These are phyloP conservation scores for Ellobius talpinus DNA, from an alignment of 2,113 vertebrate genomes.

Conservation along the genomic window DNA sequence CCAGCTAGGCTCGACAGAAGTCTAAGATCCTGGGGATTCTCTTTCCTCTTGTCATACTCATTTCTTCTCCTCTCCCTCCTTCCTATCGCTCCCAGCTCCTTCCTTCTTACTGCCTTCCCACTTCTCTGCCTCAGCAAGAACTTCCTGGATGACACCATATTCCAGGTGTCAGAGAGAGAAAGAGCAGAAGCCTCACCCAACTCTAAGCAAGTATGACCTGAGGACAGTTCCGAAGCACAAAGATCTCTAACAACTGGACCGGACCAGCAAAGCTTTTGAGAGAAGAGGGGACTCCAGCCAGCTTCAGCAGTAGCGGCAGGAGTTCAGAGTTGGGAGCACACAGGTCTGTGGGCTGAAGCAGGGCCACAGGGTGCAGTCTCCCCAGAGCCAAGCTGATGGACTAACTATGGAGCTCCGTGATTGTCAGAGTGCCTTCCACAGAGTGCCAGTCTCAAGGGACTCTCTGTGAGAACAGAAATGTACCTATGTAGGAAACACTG, in stretches of 20 bases:
- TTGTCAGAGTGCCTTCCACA: neutral
- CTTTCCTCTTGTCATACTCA: neutral
- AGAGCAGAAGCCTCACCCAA: neutral
- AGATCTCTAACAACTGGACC: neutral
- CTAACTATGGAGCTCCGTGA: neutral
- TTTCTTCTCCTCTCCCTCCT: neutral
- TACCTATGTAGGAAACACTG: neutral
- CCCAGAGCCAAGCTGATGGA: neutral
- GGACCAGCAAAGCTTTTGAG: neutral
- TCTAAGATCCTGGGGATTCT: neutral
- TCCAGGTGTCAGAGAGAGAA: neutral
- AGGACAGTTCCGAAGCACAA: neutral
- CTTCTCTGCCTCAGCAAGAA: neutral
- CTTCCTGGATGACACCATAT: neutral
- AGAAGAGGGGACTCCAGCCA: neutral
- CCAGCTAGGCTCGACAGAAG: neutral
- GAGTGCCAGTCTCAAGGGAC: neutral
- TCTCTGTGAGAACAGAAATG: conserved; percentile 9
- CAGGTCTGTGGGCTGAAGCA: neutral
- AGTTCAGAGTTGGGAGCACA: neutral
- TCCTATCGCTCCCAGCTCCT: neutral
- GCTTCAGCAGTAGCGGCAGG: neutral
- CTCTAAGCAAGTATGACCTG: neutral
- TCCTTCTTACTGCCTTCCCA: neutral
- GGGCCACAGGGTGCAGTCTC: neutral